These are phyloP conservation scores for Pararge aegeria DNA, from an alignment of 1,140 invertebrate genomes.

Conservation along the genomic window DNA sequence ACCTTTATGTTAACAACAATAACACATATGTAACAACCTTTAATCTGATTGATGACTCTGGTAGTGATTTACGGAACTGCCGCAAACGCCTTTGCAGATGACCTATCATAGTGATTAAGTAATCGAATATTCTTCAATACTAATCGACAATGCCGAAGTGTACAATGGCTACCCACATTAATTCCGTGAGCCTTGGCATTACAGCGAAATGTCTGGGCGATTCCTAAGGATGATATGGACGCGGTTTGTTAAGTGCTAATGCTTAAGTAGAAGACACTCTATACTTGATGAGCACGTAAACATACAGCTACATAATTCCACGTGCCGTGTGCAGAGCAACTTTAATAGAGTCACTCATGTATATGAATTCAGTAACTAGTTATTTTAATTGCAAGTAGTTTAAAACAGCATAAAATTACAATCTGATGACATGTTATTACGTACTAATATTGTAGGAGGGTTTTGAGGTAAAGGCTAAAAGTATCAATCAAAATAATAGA, in stretches of 20 bases:
- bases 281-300: slow-evolving; percentile 41
- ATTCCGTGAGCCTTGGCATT: slow-evolving; percentile 66
- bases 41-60: slow-evolving; percentile 20
- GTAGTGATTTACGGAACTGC: slow-evolving; percentile 26
- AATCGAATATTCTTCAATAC: slow-evolving; percentile 48
- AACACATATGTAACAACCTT: slow-evolving; percentile 8
- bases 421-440: slow-evolving; percentile 9
- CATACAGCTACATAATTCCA: slow-evolving; percentile 19
- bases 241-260: slow-evolving; percentile 56
- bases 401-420: slow-evolving; percentile 2
- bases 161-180: slow-evolving; percentile 64
- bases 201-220: slow-evolving; percentile 62
- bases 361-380: neutral
- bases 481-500: slow-evolving; percentile 12
- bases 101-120: slow-evolving; percentile 21
- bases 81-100: slow-evolving; percentile 16
- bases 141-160: slow-evolving; percentile 60
- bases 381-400: slow-evolving; percentile 8
- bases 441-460: slow-evolving; percentile 11
- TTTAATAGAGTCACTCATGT: neutral
- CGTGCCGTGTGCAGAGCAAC: neutral
- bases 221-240: slow-evolving; percentile 59
- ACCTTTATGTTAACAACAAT: slow-evolving; percentile 10
- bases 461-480: slow-evolving; percentile 8
- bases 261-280: slow-evolving; percentile 41